A percentile compares a stretch with the other conserved stretches of the same genome.
Conservation (phyloP, 2,113 vertebrate species). For the Hippopotamus amphibius region DNA sequence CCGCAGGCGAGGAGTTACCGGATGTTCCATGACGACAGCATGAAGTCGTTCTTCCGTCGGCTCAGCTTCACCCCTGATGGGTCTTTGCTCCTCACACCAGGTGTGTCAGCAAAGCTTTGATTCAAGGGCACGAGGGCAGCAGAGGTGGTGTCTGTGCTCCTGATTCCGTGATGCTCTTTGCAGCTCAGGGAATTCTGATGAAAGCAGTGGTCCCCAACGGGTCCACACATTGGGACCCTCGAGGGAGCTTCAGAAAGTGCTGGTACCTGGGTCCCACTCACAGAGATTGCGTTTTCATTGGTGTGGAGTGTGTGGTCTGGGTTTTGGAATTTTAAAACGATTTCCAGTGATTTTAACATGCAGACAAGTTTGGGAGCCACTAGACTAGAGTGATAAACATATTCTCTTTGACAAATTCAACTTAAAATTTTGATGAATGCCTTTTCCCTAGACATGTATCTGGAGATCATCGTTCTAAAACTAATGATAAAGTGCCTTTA, state of each 20-base stretch:
- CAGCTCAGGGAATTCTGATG: background rate
- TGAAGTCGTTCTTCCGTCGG: constrained; percentile 98
- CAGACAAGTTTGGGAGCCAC: background rate
- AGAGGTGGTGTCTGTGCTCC: accelerated
- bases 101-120: constrained; percentile 78
- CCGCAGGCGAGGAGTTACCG: constrained; percentile 92
- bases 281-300: background rate
- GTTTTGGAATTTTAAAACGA: background rate
- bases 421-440: background rate
- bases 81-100: constrained; percentile 94
- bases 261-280: background rate
- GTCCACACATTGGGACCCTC: background rate
- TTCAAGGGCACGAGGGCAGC: background rate
- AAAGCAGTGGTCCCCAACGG: background rate
- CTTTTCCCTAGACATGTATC: background rate
- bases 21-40: constrained; percentile 98
- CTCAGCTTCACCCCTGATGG: constrained; percentile 97
- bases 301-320: background rate
- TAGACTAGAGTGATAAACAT: background rate
- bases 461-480: background rate
- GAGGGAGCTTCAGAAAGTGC: background rate
- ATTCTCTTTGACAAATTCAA: background rate
- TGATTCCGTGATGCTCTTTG: no score
- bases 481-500: background rate
- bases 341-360: background rate